phyloP scores from a whole-genome alignment of 2,113 vertebrate species.

The Nesoenas mayeri region DNA sequence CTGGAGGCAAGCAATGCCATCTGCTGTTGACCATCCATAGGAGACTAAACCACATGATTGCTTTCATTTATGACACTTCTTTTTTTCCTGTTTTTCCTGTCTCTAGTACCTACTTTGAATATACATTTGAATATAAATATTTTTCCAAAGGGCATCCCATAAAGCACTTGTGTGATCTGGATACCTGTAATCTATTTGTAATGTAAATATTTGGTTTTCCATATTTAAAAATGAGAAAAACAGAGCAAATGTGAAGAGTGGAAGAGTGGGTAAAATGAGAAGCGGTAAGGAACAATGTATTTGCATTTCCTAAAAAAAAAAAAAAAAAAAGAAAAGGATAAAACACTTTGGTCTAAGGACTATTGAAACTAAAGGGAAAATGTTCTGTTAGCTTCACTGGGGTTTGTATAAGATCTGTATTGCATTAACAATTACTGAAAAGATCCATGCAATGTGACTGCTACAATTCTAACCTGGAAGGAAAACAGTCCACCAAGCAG shows the following conservation, averaged over 20 bases:
- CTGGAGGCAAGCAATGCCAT: slow-evolving; percentile 25
- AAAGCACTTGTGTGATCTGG: background rate
- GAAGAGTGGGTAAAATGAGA: background rate
- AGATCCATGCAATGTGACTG: background rate
- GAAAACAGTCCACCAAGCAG: background rate
- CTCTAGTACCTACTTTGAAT: background rate
- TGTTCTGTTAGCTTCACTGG: background rate
- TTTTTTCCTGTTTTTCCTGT: background rate
- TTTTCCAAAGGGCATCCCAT: background rate
- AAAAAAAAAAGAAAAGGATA: background rate
- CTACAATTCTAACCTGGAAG: background rate
- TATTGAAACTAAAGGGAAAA: background rate
- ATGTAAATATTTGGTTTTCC: background rate
- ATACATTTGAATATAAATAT: background rate
- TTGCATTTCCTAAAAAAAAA: background rate
- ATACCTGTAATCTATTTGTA: background rate
- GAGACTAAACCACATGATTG: background rate
- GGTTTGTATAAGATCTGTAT: background rate
- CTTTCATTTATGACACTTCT: background rate
- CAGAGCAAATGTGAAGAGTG: background rate
- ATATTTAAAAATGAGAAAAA: background rate
- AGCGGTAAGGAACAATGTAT: background rate
- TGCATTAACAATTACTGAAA: background rate
- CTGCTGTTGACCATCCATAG: background rate
- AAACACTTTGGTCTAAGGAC: background rate